Base-by-base conservation (phyloP, 2,888 invertebrate genomes). In the Busseola fusca region DNA sequence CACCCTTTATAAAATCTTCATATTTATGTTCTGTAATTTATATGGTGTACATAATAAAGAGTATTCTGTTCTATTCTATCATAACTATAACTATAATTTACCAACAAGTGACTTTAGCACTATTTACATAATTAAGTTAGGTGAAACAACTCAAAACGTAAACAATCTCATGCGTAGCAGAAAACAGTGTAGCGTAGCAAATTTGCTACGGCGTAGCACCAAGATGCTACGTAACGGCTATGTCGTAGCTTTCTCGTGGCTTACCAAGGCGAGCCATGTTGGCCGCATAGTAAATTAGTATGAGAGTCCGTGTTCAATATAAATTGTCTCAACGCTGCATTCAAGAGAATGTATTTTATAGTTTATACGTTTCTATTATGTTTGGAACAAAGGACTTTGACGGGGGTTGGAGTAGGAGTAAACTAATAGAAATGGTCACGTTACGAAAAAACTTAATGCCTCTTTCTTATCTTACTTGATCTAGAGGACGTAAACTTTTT, bases 201-300 rank as follows among this genome's bases (percentile, higher is more conserved):
- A 69, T 58, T 66, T 67, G 56, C 72, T 81, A 72, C 72, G 69
- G 37, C 78, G 79, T 81, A 81, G 69, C 64, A 30, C 42, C n/a
- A 54, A 64, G 76, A 63, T 60, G 68, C 76, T 76, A 72, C 65
- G 65, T 65, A 40, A 60, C 37, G 14, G 58, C 72, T 81, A 81
- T 72, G 81, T 12, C 66, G 78, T 80, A 81, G 82, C 69, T 48
- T 37, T 58, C 60, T 52, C 54, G 62, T 77, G 57, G 69, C 63
- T 65, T 76, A 66, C 69, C 80, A 64, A 67, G 27, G 37, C 68
- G 50, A 60, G 52, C 54, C 42, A 60, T 65, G 65, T 69, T 52
- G 52, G n/a, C 54, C 25, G 60, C 72, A 67, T 67, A 69, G 79
- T 81, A 64, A 77, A 72, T 72, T 72, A 52, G 64, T 48, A 30